Conservation (phyloP, 2,113 vertebrate genomes). For the Pluvianellus socialis region DNA sequence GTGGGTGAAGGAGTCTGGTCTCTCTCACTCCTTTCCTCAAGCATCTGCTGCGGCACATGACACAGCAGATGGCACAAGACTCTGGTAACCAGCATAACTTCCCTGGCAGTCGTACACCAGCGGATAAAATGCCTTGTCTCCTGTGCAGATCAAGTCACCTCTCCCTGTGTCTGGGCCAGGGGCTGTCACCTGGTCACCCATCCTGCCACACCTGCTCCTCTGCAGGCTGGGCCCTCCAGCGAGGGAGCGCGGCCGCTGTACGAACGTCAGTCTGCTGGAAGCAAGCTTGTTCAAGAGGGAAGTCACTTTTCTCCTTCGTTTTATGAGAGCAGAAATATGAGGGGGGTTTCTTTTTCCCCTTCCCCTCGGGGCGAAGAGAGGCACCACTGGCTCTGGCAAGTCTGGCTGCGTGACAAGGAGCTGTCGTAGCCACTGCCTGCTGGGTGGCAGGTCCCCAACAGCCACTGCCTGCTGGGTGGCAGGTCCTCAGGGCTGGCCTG, state of each 20-base stretch:
- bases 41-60: too few species aligned
- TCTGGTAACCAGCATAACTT: neutral
- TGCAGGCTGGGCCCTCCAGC: rapidly evolving
- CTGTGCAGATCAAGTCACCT: neutral
- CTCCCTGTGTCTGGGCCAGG: neutral
- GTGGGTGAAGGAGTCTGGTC: neutral
- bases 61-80: too few species aligned
- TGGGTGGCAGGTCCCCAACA: neutral
- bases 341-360: too few species aligned
- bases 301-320: neutral
- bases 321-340: neutral
- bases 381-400: neutral
- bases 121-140: neutral
- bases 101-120: neutral
- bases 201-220: neutral
- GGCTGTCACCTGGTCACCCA: neutral
- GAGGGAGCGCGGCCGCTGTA: neutral
- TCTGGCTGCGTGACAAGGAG: neutral
- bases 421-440: neutral
- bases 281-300: neutral
- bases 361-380: neutral
- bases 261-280: too few species aligned
- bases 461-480: neutral
- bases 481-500: neutral
- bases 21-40: neutral